A percentile compares a stretch with the other conserved stretches of the same genome.
Conservation (phyloP, 2,113 vertebrate species). For the Nipponia nippon region DNA sequence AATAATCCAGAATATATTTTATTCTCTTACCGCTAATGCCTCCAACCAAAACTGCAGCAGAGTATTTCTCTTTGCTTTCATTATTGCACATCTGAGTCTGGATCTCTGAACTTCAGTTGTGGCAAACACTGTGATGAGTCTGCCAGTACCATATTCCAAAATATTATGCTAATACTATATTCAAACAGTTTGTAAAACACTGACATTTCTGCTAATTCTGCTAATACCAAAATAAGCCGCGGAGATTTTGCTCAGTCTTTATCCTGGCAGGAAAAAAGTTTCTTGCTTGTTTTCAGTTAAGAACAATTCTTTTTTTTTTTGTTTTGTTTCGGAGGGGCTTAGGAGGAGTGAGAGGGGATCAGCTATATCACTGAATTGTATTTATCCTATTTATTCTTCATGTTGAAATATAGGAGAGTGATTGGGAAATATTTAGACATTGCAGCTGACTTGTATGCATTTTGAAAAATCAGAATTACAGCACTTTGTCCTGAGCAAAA, state of each 20-base stretch:
- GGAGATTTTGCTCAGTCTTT: neutral
- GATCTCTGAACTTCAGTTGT: neutral
- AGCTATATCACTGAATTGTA: neutral
- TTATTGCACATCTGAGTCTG: neutral
- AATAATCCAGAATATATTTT: neutral
- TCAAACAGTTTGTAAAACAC: conserved; percentile 7
- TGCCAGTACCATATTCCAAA: neutral
- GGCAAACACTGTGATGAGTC: neutral
- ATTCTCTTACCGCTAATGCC: neutral
- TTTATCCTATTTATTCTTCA: neutral
- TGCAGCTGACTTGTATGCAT: neutral
- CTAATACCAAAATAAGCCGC: neutral
- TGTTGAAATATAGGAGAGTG: neutral
- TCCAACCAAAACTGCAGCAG: neutral
- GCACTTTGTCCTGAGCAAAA: neutral
- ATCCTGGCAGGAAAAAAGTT: neutral
- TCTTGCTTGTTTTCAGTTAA: neutral
- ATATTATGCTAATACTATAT: neutral
- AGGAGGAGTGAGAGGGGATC: neutral
- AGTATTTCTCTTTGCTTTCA: neutral
- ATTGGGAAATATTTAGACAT: neutral
- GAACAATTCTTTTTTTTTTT: neutral
- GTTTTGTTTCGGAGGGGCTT: neutral
- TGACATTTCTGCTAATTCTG: neutral
- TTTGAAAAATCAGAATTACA: neutral